Base-by-base conservation (phyloP, 2,888 invertebrate species). In the Coleophora flavipennella region DNA sequence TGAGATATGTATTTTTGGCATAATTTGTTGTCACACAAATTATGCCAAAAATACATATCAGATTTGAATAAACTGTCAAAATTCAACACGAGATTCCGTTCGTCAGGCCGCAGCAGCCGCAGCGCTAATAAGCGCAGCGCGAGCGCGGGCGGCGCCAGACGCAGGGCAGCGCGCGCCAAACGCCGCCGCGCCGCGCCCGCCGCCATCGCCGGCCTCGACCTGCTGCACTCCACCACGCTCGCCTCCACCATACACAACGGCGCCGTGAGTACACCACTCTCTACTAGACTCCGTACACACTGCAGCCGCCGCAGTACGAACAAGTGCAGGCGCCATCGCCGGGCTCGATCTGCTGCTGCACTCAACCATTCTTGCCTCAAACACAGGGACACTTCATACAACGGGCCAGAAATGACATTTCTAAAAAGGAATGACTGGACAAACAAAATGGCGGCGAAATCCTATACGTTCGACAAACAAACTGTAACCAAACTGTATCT, bases 301-400 rank as follows among this genome's bases (percentile, higher is more conserved):
- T 20, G 20, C n/a, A n/a, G n/a, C n/a, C n/a, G n/a, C n/a, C n/a
- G n/a, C n/a, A n/a, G n/a, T n/a, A n/a, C n/a, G 20, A 20, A 20
- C 20, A 20, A 20, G 6, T 20, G n/a, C n/a, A n/a, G n/a, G n/a
- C 77, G 90, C 64, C 76, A 95, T 96, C 65, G 92, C 91, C 49
- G 95, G 95, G 12, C 85, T 96, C 55, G 96, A 96, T 80, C n/a
- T n/a, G n/a, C 86, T 95, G 55, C 80, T 96, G 51, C 96, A 96
- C 74, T 93, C 92, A 55, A 92, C 95, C 74, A 96, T 96, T 29
- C 85, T 96, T 50, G 88, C 95, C n/a, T n/a, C n/a, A n/a, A n/a
- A n/a, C n/a, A n/a, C n/a, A n/a, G n/a, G n/a, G n/a, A n/a, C n/a
- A n/a, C n/a, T n/a, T n/a, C n/a, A n/a, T n/a, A n/a, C n/a, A n/a